Conservation (phyloP, 1,140 invertebrate species). For the Globodera ellingtonae region DNA sequence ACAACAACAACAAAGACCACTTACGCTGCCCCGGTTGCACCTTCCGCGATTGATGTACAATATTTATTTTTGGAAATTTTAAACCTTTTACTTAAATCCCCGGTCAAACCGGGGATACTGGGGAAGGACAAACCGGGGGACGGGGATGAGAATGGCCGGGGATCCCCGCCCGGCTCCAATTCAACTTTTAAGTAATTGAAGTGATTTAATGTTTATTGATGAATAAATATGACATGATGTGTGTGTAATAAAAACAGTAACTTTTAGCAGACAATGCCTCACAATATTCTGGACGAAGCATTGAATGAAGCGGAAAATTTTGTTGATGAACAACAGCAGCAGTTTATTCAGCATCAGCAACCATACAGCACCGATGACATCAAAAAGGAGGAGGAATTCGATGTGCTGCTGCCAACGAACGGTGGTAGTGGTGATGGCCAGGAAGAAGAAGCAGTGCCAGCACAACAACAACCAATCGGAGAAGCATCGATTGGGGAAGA, state of each 20-base stretch:
- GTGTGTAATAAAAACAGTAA: too few relatives aligned
- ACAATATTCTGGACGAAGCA: conserved; percentile 44
- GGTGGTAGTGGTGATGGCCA: not conserved
- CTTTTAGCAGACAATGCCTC: conserved; percentile 42
- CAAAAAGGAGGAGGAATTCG: not conserved
- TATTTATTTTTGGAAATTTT: conserved; percentile 10
- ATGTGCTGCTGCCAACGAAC: not conserved
- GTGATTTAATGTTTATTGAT: too few relatives aligned
- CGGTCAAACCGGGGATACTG: too few relatives aligned
- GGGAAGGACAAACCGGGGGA: too few relatives aligned
- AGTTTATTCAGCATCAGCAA: not conserved
- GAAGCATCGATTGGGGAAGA: too few relatives aligned
- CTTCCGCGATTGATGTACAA: not conserved
- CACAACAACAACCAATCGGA: not conserved
- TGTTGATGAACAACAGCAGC: conserved; percentile 25
- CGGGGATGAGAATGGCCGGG: too few relatives aligned
- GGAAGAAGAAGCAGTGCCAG: not conserved
- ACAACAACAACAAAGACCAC: conserved; percentile 21
- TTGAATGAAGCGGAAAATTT: conserved; percentile 47
- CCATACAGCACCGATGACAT: not conserved
- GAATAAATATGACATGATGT: too few relatives aligned
- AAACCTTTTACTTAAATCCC: too few relatives aligned
- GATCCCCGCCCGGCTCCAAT: too few relatives aligned
- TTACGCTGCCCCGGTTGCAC: conserved; percentile 16
- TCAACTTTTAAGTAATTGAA: too few relatives aligned